Evolutionary conservation across 2,797 vertebrate genomes (phyloP), one percentile per base, ranked within the genome.

Genomic region (Tadarida brasiliensis): DNA sequence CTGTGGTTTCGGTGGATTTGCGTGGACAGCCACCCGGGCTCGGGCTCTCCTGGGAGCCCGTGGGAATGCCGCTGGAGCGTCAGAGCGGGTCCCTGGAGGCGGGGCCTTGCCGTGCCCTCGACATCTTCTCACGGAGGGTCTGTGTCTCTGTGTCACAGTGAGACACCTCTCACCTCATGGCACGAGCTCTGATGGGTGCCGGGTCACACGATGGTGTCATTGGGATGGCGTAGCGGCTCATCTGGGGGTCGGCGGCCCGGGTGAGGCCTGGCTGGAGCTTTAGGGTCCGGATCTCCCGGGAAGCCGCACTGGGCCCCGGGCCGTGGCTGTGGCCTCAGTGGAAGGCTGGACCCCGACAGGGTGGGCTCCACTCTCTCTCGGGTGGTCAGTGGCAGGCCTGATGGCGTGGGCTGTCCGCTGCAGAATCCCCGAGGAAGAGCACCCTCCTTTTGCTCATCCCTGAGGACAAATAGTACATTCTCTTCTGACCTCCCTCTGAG

Each of bases 121-220:
- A 8, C 26, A 30, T 59, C 76, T 76, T 8, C 3, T 12, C 30
- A 49, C 0, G 17, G 61, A 63, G 22, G 26, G 24, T 56, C 3
- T 17, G 0, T 2, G n/a, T 47, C 16, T 61, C 85, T 44, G 14
- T 12, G n/a, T 82, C 68, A 1, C 39, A 24, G 17, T 65, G 28
- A 67, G 54, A 67, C 7, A 4, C 1, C 11, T 74, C 63, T 12
- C 24, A 14, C 57, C 59, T 5, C 39, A 4, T 15, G 22, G 10
- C 8, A 35, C 54, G 59, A 49, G 11, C 19, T n/a, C 1, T 1
- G 39, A 15, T 5, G 78, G n/a, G 30, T 5, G 16, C 1, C 2
- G n/a, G 67, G 5, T 1, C 1, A 8, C 61, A 4, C 2, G 0
- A 15, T 26, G 47, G 24, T 0, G 3, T 24, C 22, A 10, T 7